phyloP scores from a whole-genome alignment of 2,113 vertebrate species.

The Phalacrocorax aristotelis region DNA sequence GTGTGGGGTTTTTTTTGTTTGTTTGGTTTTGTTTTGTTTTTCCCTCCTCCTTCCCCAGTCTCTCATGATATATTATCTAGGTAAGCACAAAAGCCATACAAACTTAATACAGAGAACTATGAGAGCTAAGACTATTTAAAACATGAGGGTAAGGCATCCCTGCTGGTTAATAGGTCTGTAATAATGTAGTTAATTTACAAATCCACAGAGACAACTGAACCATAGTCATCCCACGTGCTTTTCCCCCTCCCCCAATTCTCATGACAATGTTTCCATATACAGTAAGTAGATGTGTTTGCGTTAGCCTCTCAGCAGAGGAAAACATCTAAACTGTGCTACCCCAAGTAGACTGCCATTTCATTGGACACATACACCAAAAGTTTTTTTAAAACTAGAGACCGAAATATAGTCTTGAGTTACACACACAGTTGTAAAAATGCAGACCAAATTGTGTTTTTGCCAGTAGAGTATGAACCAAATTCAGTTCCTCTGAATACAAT shows the following conservation, averaged over 20 bases:
- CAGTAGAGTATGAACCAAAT: conserved; percentile 46
- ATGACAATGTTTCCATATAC: conserved; percentile 34
- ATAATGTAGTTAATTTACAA: conserved; percentile 83
- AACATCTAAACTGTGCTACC: conserved; percentile 35
- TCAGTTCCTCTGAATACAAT: conserved; percentile 45
- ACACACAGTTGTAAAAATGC: conserved; percentile 18
- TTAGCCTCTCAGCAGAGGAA: conserved; percentile 37
- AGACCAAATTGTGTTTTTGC: conserved; percentile 37
- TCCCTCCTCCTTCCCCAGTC: neutral
- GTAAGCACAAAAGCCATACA: conserved; percentile 81
- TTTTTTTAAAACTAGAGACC: conserved; percentile 36
- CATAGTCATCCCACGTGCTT: conserved; percentile 81
- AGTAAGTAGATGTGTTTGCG: conserved; percentile 54
- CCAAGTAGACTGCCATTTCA: conserved; percentile 30
- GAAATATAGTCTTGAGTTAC: conserved; percentile 59
- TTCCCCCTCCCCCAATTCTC: conserved; percentile 40
- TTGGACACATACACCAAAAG: conserved; percentile 42
- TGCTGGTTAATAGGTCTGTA: conserved; percentile 92
- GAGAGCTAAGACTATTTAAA: conserved; percentile 73
- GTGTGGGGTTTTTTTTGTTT: too few species aligned
- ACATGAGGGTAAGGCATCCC: conserved; percentile 95
- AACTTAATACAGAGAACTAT: conserved; percentile 74
- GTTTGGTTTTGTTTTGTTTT: neutral
- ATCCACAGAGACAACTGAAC: conserved; percentile 87
- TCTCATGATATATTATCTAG: conserved; percentile 77